These are phyloP conservation scores for Cyclargus thomasi DNA, from an alignment of 1,140 invertebrate species.

Conservation along the genomic window DNA sequence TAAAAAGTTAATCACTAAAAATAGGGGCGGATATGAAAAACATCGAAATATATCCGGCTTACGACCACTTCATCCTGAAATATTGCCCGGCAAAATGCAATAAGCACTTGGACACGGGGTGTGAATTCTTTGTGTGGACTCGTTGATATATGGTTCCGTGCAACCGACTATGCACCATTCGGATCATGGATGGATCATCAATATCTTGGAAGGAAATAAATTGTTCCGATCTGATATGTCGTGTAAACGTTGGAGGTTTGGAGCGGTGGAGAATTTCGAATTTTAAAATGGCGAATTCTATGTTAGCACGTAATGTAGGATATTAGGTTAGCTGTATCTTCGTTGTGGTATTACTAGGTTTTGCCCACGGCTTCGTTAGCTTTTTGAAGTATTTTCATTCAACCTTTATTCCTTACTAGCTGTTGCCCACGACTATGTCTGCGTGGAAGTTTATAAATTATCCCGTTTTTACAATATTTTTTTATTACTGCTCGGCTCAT, in stretches of 20 bases:
- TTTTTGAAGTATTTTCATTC: too few species aligned
- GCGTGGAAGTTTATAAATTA: too few species aligned
- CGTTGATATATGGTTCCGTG: background rate
- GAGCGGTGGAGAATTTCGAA: background rate
- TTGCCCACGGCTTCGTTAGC: too few species aligned
- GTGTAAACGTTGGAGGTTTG: background rate
- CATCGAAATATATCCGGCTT: background rate
- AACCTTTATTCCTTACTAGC: too few species aligned
- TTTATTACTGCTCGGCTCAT: too few species aligned
- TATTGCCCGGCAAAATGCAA: background rate
- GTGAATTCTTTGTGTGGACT: background rate
- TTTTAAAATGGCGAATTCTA: background rate
- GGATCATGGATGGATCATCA: background rate
- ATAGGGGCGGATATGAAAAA: background rate
- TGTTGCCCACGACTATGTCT: too few species aligned
- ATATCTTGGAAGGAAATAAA: background rate
- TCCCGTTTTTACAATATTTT: too few species aligned
- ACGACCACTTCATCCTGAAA: background rate
- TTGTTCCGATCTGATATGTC: background rate
- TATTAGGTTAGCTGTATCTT: too few species aligned
- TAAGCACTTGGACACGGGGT: background rate
- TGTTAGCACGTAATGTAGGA: too few species aligned
- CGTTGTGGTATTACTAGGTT: too few species aligned
- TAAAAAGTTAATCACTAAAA: too few species aligned
- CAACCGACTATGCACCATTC: background rate